Evolutionary conservation across 2,888 invertebrate genomes (phyloP).

Genomic region (Stegana nigrithorax): DNA sequence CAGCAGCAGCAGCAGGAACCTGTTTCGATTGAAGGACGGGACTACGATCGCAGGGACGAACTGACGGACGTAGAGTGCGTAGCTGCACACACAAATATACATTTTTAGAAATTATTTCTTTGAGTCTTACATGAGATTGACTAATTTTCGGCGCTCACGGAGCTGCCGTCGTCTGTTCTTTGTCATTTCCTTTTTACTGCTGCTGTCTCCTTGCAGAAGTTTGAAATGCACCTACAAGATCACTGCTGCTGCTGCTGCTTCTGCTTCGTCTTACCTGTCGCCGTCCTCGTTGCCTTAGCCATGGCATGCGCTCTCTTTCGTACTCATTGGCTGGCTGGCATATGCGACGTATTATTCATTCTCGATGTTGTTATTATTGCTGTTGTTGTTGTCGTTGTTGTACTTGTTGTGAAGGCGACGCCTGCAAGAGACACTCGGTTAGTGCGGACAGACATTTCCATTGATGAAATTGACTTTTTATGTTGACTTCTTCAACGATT

Average conservation of each 20-base stretch:
- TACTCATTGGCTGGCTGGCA: background rate
- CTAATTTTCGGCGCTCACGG: conserved; percentile 48
- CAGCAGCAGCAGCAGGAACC: conserved; percentile 44
- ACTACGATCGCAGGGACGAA: too few relatives aligned
- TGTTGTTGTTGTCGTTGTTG: background rate
- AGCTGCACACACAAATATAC: conserved; percentile 45
- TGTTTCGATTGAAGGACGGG: conserved; percentile 47
- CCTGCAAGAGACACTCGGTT: conserved; percentile 49
- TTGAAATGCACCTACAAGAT: conserved; percentile 54
- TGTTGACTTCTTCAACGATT: conserved; percentile 42
- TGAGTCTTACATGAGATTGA: conserved; percentile 55
- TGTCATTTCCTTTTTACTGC: background rate
- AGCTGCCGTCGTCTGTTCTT: conserved; percentile 15
- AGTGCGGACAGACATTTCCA: conserved; percentile 40
- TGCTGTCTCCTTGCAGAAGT: background rate
- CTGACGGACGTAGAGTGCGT: too few relatives aligned
- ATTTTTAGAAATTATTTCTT: background rate
- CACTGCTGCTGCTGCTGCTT: conserved; percentile 43
- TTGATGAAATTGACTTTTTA: conserved; percentile 65
- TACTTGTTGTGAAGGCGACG: conserved; percentile 44
- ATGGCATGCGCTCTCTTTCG: conserved; percentile 16
- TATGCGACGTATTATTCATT: background rate
- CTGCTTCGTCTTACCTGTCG: background rate
- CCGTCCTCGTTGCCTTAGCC: conserved; percentile 16
- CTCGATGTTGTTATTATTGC: background rate